phyloP scores from a whole-genome alignment of 2,888 invertebrate genomes.

The Ferdinandea cuprea region DNA sequence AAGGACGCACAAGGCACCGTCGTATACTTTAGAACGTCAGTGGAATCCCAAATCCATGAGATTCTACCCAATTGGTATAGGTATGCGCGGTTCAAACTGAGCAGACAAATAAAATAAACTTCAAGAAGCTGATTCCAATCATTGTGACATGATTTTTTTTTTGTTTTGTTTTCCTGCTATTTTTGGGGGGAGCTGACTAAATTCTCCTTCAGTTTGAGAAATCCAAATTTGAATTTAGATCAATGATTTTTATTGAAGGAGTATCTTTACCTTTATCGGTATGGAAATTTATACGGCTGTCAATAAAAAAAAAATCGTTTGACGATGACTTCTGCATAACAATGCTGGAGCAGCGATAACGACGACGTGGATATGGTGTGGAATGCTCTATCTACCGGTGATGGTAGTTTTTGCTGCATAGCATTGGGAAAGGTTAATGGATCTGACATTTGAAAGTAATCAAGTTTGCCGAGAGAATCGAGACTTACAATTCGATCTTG shows the following conservation, averaged over 20 bases:
- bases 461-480: neutral
- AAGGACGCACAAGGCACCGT: neutral
- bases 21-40: slow-evolving; percentile 39
- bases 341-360: slow-evolving; percentile 28
- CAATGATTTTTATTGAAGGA: slow-evolving; percentile 71
- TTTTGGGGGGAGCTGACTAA: slow-evolving; percentile 2
- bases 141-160: slow-evolving; percentile 30
- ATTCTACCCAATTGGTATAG: slow-evolving; percentile 31
- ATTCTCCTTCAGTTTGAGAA: slow-evolving; percentile 30
- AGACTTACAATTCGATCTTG: neutral
- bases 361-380: neutral
- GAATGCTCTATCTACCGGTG: neutral
- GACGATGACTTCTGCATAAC: slow-evolving; percentile 69
- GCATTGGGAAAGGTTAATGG: slow-evolving; percentile 44
- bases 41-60: slow-evolving; percentile 52
- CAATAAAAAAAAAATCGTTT: slow-evolving; percentile 71
- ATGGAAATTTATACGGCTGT: slow-evolving; percentile 73
- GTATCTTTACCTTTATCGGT: slow-evolving; percentile 54
- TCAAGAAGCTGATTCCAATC: slow-evolving; percentile 59
- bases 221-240: slow-evolving; percentile 71
- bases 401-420: slow-evolving; percentile 24
- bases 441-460: slow-evolving; percentile 27
- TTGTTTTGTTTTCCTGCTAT: neutral
- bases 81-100: neutral
- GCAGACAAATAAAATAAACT: slow-evolving; percentile 1